Evolutionary conservation across 2,888 invertebrate genomes (phyloP).

Genomic region (Melangyna quadrimaculata): DNA sequence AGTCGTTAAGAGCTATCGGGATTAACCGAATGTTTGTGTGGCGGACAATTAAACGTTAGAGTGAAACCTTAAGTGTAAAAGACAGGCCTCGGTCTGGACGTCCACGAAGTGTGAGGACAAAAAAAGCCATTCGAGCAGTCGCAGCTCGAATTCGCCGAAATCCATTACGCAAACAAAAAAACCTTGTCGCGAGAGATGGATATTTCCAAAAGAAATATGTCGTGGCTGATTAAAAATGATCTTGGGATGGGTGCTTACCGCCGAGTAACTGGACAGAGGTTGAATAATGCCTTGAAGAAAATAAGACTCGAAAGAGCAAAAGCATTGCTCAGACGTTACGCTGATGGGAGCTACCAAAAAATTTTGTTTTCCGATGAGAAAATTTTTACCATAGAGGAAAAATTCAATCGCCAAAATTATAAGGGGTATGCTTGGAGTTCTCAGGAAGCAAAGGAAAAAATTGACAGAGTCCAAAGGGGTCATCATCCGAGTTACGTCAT

Average conservation of each 20-base stretch:
- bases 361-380: neutral
- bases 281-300: neutral
- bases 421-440: neutral
- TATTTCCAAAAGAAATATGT: no score
- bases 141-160: neutral
- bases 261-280: neutral
- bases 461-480: slow-evolving; percentile 1
- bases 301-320: neutral
- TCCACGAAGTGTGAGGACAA: neutral
- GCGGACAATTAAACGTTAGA: no score
- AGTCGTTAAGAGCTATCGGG: no score
- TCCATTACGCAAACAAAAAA: neutral
- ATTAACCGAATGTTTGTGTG: neutral
- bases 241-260: neutral
- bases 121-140: neutral
- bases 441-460: neutral
- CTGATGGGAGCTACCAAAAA: neutral
- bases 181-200: neutral
- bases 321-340: no score
- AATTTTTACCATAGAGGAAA: neutral
- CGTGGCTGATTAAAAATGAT: no score
- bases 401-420: neutral
- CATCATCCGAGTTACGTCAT: slow-evolving; percentile 27
- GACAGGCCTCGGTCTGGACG: neutral
- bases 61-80: neutral